Base-by-base conservation (phyloP, 2,888 invertebrate genomes). In the Ellobium chinense region DNA sequence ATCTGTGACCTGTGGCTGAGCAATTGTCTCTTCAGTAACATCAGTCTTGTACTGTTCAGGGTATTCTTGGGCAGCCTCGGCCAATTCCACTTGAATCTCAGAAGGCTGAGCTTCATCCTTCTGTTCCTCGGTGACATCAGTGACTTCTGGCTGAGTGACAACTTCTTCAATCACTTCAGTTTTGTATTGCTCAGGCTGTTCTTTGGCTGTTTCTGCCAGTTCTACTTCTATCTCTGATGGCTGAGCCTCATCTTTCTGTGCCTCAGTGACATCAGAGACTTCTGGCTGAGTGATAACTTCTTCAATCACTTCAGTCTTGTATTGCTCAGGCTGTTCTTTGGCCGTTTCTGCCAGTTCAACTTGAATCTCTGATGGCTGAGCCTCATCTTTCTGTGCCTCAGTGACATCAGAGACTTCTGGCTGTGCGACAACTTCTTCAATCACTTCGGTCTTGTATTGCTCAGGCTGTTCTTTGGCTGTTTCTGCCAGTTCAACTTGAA, bases 1-100 rank as follows among this genome's bases (percentile, higher is more conserved):
- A 12, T 84, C 85, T 62, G 82, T 76, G 5, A 87, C 76, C 58
- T 86, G 84, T n/a, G 85, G 85, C 56, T 84, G 80, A 37, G 84
- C 78, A 36, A 65, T 29, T 5, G 63, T 56, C 63, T 87, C 86
- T 73, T 82, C 76, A 29, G 83, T 21, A 46, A 81, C 58, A 12
- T 83, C 84, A 36, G 85, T 78, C 73, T 86, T 75, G 80, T 75
- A 85, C 31, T 84, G 82, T 46, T 74, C 75, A n/a, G 80, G 76
- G 31, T 82, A 36, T 79, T 81, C 84, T 46, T 65, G 73, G 34
- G 66, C 27, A 29, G 83, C 36, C 68, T 83, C 70, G 21, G 70
- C 82, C 60, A 83, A 27, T 9, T 84, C 81, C 29, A 83, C 34
- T 14, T 37, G 37, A 34, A 83, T 82, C 78, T 87, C 85, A 63